Percentiles rank a stretch among this genome's conserved stretches.
These are phyloP conservation scores for Gorsachius goisagi DNA, from an alignment of 2,113 vertebrate species.

Conservation along the genomic window DNA sequence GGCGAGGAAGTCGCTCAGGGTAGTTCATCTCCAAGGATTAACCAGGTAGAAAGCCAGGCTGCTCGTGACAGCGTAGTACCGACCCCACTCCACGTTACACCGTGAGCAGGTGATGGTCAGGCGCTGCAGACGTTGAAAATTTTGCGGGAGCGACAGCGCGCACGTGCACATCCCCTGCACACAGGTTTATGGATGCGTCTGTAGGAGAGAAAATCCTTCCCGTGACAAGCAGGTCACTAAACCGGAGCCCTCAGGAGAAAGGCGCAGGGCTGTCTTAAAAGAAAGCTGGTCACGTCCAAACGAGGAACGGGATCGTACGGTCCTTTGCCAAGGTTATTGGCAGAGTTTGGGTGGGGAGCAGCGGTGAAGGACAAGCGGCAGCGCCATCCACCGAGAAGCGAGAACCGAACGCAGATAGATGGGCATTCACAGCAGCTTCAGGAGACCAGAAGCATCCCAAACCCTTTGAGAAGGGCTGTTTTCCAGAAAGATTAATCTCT, in stretches of 20 bases:
- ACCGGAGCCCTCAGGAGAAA: background rate
- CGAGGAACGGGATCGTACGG: fast-evolving
- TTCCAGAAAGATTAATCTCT: too few species aligned
- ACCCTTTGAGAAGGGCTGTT: too few species aligned
- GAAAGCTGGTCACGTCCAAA: background rate
- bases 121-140: fast-evolving
- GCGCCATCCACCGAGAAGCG: fast-evolving
- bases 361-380: background rate
- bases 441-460: background rate
- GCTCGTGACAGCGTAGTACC: fast-evolving
- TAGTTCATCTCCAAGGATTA: background rate
- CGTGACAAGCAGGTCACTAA: background rate
- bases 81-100: background rate
- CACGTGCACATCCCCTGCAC: fast-evolving
- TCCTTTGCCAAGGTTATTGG: fast-evolving
- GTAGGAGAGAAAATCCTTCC: background rate
- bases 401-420: fast-evolving
- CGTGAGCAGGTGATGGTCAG: background rate
- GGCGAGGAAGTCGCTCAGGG: background rate
- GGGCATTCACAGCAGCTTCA: background rate
- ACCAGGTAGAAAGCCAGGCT: background rate
- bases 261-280: background rate
- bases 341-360: background rate
- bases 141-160: fast-evolving
- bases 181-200: fast-evolving